Conservation (phyloP, 1,140 invertebrate species). For the Bombus fervidus region DNA sequence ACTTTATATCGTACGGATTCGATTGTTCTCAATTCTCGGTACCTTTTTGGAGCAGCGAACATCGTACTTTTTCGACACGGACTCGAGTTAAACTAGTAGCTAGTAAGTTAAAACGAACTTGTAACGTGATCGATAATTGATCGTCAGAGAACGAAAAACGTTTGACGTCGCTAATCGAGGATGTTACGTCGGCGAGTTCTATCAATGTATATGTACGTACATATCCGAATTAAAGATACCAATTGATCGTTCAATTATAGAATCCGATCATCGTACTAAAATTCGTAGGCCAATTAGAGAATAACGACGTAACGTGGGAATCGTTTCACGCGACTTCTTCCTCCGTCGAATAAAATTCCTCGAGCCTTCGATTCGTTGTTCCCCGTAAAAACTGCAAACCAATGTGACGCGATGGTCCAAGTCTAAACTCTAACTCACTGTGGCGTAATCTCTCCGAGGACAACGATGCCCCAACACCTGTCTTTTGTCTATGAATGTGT, state of each 20-base stretch:
- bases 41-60: background rate
- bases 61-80: constrained; percentile 26
- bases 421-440: background rate
- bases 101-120: constrained; percentile 59
- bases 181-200: constrained; percentile 55
- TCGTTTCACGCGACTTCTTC: background rate
- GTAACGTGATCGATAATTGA: constrained; percentile 64
- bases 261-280: constrained; percentile 69
- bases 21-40: background rate
- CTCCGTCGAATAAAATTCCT: too few relatives aligned
- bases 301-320: constrained; percentile 67
- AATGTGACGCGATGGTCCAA: too few relatives aligned
- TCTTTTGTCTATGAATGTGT: constrained; percentile 43
- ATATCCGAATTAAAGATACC: constrained; percentile 46
- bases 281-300: constrained; percentile 70
- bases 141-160: constrained; percentile 63
- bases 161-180: constrained; percentile 62
- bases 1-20: background rate
- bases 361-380: too few relatives aligned
- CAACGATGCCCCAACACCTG: constrained; percentile 10
- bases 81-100: constrained; percentile 59
- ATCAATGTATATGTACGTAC: constrained; percentile 68
- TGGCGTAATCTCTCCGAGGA: background rate
- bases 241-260: constrained; percentile 65
- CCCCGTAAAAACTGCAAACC: background rate